A percentile compares a stretch with the other conserved stretches of the same genome.
These are phyloP conservation scores for Rhegmatorhina hoffmannsi DNA, from an alignment of 2,113 vertebrate genomes.

Conservation along the genomic window DNA sequence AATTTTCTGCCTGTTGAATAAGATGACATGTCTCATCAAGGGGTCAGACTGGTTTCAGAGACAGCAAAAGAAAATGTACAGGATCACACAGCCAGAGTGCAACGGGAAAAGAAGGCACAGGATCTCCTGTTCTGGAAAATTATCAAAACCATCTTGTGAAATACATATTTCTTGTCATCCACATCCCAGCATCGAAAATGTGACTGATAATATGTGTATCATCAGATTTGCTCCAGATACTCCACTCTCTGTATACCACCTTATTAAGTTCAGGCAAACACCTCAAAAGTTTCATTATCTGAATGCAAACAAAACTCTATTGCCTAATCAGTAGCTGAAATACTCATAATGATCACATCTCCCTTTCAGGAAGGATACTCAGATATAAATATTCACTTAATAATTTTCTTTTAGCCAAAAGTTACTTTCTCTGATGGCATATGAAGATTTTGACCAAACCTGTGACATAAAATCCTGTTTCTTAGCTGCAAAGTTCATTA, in stretches of 20 bases:
- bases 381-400: neutral
- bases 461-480: neutral
- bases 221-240: neutral
- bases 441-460: neutral
- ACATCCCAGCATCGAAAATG: neutral
- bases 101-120: neutral
- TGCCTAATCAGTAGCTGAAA: neutral
- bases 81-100: neutral
- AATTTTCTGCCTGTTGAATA: slow-evolving; percentile 56
- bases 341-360: neutral
- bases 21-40: slow-evolving; percentile 32
- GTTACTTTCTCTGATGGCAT: neutral
- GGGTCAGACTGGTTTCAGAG: slow-evolving; percentile 6
- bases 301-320: neutral
- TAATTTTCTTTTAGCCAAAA: neutral
- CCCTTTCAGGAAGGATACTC: neutral
- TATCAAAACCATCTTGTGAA: neutral
- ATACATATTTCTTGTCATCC: neutral
- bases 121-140: neutral
- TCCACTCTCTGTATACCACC: neutral
- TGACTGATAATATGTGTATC: neutral
- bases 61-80: neutral
- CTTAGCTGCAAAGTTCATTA: neutral
- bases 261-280: neutral
- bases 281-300: neutral